Conservation (phyloP, 2,797 vertebrate genomes). For the Fringilla coelebs region DNA sequence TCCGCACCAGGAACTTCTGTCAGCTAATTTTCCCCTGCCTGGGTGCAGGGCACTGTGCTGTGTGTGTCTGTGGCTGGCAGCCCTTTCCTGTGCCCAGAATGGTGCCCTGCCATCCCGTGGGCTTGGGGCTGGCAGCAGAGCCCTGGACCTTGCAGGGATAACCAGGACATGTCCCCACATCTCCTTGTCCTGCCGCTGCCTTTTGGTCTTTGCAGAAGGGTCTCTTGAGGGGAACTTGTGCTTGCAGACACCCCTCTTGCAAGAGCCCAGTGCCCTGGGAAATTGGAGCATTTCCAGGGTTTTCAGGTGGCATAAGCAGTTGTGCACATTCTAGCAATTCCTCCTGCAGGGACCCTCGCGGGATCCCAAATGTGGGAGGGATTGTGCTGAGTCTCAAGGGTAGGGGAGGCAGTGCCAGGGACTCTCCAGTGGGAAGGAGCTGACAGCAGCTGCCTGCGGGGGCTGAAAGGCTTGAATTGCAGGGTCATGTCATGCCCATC, state of each 20-base stretch:
- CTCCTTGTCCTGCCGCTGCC: neutral
- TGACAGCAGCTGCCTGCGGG: neutral
- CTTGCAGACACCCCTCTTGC: neutral
- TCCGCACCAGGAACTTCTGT: conserved; percentile 29
- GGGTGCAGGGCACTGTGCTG: neutral
- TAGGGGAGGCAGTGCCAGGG: neutral
- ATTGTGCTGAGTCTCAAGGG: neutral
- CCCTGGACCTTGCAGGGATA: neutral
- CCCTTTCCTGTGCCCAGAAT: neutral
- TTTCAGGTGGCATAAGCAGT: neutral
- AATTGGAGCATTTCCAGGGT: neutral
- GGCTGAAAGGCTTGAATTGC: neutral
- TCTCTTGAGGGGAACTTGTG: neutral
- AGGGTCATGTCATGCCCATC: neutral
- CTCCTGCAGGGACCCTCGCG: neutral
- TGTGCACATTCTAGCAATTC: neutral
- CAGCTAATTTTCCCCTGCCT: conserved; percentile 21
- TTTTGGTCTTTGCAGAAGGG: fast-evolving
- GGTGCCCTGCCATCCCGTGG: fast-evolving
- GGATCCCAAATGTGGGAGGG: neutral
- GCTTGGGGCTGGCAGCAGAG: neutral
- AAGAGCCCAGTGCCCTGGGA: neutral
- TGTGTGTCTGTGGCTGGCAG: neutral
- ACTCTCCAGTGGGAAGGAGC: neutral
- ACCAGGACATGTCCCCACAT: fast-evolving